These are phyloP conservation scores for Argynnis bischoffii DNA, from an alignment of 2,888 invertebrate genomes.

Conservation along the genomic window DNA sequence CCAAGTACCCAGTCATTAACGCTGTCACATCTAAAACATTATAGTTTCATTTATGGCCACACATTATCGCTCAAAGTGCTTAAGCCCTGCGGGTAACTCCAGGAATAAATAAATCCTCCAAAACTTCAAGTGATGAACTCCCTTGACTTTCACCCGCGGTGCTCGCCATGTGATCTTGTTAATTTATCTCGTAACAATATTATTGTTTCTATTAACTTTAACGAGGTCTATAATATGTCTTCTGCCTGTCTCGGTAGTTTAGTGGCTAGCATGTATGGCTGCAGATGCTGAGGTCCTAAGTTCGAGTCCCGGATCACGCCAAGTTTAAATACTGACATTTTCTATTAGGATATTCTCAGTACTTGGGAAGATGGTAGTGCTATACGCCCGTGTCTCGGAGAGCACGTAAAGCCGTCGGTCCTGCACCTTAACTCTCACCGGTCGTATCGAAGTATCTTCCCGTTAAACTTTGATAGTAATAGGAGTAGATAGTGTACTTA, in stretches of 20 bases:
- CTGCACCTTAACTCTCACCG: too few relatives aligned
- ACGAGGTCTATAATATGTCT: conserved; percentile 25
- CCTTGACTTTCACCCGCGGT: conserved; percentile 46
- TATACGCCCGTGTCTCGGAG: too few relatives aligned
- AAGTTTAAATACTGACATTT: too few relatives aligned
- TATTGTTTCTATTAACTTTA: conserved; percentile 61
- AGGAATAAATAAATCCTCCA: conserved; percentile 64
- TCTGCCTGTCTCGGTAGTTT: too few relatives aligned
- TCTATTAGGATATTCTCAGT: too few relatives aligned
- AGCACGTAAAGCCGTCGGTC: too few relatives aligned
- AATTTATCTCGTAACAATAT: conserved; percentile 68
- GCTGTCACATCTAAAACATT: conserved; percentile 76
- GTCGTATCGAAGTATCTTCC: too few relatives aligned
- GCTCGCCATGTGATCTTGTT: conserved; percentile 59
- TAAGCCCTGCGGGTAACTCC: conserved; percentile 61
- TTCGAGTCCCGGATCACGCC: too few relatives aligned
- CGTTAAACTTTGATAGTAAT: too few relatives aligned
- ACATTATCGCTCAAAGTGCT: conserved; percentile 78
- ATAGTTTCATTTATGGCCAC: conserved; percentile 78
- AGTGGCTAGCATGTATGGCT: not conserved
- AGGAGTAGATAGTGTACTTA: too few relatives aligned
- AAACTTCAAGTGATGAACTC: conserved; percentile 65
- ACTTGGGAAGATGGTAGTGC: too few relatives aligned
- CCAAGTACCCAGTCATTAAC: conserved; percentile 50
- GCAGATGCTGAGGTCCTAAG: not conserved